Percentiles rank a stretch among this genome's conserved stretches.
Conservation (phyloP, 2,797 vertebrate species). For the Tragelaphus oryx region DNA sequence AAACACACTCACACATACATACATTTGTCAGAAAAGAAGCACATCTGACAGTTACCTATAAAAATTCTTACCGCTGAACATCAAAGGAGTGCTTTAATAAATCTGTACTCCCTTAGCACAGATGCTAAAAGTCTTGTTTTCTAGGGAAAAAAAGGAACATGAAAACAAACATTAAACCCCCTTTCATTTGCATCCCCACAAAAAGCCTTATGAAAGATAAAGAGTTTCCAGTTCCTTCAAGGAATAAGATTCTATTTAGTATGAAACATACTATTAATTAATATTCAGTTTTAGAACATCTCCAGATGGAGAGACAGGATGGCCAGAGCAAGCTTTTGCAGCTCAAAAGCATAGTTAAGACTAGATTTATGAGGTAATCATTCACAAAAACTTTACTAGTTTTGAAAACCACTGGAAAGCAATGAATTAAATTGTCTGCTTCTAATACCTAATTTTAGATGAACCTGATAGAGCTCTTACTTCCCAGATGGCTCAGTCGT, state of each 20-base stretch:
- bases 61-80: background rate
- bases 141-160: background rate
- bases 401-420: background rate
- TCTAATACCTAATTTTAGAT: background rate
- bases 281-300: background rate
- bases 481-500: background rate
- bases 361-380: background rate
- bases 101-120: background rate
- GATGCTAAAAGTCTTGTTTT: background rate
- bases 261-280: background rate
- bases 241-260: background rate
- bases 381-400: background rate
- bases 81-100: background rate
- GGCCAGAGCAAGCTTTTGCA: background rate
- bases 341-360: background rate
- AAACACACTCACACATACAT: background rate
- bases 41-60: background rate
- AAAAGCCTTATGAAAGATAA: background rate
- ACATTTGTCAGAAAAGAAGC: background rate
- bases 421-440: background rate
- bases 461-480: background rate
- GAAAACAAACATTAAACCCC: background rate
- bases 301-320: background rate
- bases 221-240: background rate
- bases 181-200: background rate